These are phyloP conservation scores for Drepana arcuata DNA, from an alignment of 1,140 invertebrate species.

Conservation along the genomic window DNA sequence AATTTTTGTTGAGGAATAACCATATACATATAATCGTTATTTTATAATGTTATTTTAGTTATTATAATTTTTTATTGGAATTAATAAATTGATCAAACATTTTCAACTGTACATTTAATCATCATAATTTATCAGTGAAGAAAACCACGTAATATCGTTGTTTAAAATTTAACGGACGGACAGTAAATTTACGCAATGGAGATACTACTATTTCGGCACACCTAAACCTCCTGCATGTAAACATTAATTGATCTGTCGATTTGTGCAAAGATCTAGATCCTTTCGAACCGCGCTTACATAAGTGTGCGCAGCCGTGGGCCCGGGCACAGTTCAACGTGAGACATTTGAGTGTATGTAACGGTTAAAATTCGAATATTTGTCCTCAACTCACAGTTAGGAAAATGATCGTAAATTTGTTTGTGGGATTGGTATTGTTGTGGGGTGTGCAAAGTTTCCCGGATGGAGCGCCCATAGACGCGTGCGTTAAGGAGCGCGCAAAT, in stretches of 20 bases:
- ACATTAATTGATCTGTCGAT: constrained; percentile 42
- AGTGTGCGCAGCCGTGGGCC: constrained; percentile 33
- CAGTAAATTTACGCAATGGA: constrained; percentile 16
- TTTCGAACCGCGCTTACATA: constrained; percentile 59
- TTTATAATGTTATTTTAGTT: too few relatives aligned
- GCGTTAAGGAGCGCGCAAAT: constrained; percentile 80
- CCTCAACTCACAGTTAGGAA: background rate
- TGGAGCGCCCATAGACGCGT: constrained; percentile 83
- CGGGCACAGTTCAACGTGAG: constrained; percentile 34
- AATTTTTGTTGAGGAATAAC: constrained; percentile 48
- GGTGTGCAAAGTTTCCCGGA: constrained; percentile 75
- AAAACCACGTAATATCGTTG: too few relatives aligned
- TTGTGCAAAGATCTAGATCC: constrained; percentile 49
- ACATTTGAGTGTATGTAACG: background rate
- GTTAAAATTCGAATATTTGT: background rate
- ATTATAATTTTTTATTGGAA: too few relatives aligned
- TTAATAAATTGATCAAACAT: too few relatives aligned
- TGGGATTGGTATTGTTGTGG: constrained; percentile 31
- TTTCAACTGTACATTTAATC: too few relatives aligned
- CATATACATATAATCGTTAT: too few relatives aligned
- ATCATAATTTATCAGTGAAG: too few relatives aligned
- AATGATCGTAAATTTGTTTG: constrained; percentile 33
- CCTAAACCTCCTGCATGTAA: constrained; percentile 13
- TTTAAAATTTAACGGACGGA: too few relatives aligned
- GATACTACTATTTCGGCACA: constrained; percentile 13